A percentile compares a stretch with the other conserved stretches of the same genome.
Evolutionary conservation across 2,888 invertebrate genomes (phyloP).

Genomic region (Panzeria rudis): DNA sequence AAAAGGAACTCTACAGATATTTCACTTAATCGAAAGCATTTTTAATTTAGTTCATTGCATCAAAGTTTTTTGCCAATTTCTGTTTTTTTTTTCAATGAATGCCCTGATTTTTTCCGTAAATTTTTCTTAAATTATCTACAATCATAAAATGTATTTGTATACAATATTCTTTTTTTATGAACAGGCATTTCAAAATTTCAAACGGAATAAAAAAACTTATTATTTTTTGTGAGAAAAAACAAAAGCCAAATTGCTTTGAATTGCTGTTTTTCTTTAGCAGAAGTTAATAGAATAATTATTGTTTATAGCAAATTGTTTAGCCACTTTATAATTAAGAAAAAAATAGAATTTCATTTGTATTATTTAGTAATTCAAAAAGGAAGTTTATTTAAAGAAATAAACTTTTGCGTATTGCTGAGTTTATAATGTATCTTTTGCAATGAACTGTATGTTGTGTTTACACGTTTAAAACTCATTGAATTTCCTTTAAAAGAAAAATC

Average conservation of each 20-base stretch:
- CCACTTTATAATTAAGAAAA: constrained; percentile 21
- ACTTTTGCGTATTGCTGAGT: constrained; percentile 22
- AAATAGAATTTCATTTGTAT: constrained; percentile 11
- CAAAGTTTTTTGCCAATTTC: not conserved
- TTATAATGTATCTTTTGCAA: constrained; percentile 31
- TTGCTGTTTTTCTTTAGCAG: constrained; percentile 19
- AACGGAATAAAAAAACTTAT: not conserved
- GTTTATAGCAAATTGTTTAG: constrained; percentile 38
- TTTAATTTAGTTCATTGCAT: not conserved
- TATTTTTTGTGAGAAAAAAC: not conserved
- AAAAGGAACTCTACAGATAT: not conserved
- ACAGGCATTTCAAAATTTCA: not conserved
- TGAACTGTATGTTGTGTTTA: constrained; percentile 44
- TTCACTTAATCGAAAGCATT: not conserved
- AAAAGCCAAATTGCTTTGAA: constrained; percentile 24
- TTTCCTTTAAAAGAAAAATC: constrained; percentile 20
- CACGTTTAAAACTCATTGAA: constrained; percentile 40
- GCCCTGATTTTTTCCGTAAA: constrained; percentile 7
- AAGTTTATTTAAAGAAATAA: constrained; percentile 55
- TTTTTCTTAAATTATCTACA: constrained; percentile 17
- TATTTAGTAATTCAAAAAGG: constrained; percentile 30
- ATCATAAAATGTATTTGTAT: not conserved
- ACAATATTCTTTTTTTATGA: not conserved
- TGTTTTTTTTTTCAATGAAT: not conserved
- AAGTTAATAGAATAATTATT: constrained; percentile 57